phyloP scores from a whole-genome alignment of 2,113 vertebrate genomes.

The Seriola rivoliana region DNA sequence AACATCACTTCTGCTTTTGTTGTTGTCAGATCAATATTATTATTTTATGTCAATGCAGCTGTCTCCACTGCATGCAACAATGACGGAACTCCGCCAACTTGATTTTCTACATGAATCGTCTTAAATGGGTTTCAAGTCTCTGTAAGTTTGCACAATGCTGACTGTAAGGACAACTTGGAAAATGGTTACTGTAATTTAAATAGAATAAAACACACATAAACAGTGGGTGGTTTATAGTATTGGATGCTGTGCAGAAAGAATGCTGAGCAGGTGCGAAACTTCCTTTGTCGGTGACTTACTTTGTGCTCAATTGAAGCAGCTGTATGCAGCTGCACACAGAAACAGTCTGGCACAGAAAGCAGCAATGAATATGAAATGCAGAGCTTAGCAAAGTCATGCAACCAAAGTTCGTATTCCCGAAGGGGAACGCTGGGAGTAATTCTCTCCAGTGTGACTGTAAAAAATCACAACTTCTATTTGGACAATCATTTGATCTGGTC shows the following conservation, averaged over 20 bases:
- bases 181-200: neutral
- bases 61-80: neutral
- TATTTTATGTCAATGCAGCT: neutral
- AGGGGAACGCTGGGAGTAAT: neutral
- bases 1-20: neutral
- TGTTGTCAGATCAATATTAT: neutral
- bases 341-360: neutral
- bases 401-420: constrained; percentile 29
- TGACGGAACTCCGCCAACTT: no score
- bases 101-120: no score
- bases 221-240: neutral
- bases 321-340: no score
- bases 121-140: neutral
- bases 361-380: constrained; percentile 45
- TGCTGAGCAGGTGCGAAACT: constrained; percentile 35
- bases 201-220: neutral
- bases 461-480: constrained; percentile 26
- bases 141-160: neutral
- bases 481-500: constrained; percentile 25
- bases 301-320: constrained; percentile 5
- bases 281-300: constrained; percentile 30
- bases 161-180: neutral
- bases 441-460: neutral
- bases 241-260: constrained; percentile 11
- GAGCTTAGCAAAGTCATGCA: constrained; percentile 38